Conservation (phyloP, 1,140 invertebrate genomes). For the Venustaconcha ellipsiformis region DNA sequence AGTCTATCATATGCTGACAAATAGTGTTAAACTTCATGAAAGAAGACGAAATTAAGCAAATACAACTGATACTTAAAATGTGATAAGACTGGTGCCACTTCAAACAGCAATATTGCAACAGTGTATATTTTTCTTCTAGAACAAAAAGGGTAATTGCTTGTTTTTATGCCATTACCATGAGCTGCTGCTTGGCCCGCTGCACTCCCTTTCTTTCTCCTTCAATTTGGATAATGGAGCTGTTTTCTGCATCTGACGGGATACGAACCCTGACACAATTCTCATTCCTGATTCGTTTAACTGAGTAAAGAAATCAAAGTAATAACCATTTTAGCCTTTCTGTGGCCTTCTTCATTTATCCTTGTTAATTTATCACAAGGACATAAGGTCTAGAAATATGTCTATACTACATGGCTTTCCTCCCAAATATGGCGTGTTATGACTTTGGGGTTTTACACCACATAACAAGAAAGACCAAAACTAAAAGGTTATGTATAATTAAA, state of each 20-base stretch:
- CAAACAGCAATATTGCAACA: no score
- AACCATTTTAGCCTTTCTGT: neutral
- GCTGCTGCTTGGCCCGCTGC: conserved; percentile 79
- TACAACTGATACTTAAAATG: no score
- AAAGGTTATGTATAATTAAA: no score
- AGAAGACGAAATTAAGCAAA: no score
- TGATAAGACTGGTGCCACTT: no score
- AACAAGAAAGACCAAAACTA: no score
- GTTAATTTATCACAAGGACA: neutral
- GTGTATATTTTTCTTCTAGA: no score
- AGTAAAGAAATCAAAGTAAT: conserved; percentile 52
- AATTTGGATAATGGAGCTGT: conserved; percentile 85
- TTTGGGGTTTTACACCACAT: no score
- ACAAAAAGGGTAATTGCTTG: conserved; percentile 25
- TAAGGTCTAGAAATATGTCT: neutral
- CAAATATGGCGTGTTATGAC: no score
- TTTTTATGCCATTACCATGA: conserved; percentile 70
- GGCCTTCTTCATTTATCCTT: neutral
- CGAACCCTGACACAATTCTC: conserved; percentile 91
- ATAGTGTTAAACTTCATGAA: no score
- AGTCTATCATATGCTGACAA: no score
- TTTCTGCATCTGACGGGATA: conserved; percentile 85
- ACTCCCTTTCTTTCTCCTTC: conserved; percentile 93
- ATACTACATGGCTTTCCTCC: no score
- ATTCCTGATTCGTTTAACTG: conserved; percentile 91